These are phyloP conservation scores for human (Homo sapiens) DNA, from an alignment of 2,113 vertebrate genomes.

Conservation along the genomic window DNA sequence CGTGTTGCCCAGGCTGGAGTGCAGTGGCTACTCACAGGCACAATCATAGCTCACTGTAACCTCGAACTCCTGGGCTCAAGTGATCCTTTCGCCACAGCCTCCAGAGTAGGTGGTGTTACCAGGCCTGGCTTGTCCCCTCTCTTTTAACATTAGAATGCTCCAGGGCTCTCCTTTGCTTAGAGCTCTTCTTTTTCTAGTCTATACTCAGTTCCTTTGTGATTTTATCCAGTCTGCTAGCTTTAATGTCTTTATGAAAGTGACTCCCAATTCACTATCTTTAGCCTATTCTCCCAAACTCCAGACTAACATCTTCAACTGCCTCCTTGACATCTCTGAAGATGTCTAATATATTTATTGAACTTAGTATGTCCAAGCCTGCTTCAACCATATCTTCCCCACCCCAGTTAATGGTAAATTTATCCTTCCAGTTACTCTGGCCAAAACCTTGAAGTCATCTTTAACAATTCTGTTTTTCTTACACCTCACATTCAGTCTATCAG, in stretches of 20 bases:
- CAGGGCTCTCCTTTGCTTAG: not conserved
- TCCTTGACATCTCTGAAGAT: not conserved
- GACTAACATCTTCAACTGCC: not conserved
- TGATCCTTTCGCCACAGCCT: not conserved
- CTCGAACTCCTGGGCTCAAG: not conserved
- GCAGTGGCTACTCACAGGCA: not conserved
- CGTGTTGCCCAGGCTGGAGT: not conserved
- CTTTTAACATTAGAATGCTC: not conserved
- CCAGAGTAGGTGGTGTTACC: not conserved
- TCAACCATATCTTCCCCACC: not conserved
- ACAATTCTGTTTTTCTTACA: slow-evolving; percentile 1
- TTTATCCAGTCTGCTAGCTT: not conserved
- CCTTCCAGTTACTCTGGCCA: not conserved
- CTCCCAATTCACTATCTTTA: not conserved
- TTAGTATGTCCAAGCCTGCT: not conserved
- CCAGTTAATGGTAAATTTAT: not conserved
- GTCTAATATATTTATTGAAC: not conserved
- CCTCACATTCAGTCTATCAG: not conserved
- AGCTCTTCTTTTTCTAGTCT: not conserved
- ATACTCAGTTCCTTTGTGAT: not conserved
- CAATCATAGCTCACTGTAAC: not conserved
- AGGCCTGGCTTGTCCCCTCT: not conserved
- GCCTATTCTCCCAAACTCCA: not conserved
- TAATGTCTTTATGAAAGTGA: slow-evolving; percentile 14
- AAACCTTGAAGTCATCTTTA: not conserved